Evolutionary conservation across 2,888 invertebrate genomes (phyloP).

Genomic region (Tenthredo notha): DNA sequence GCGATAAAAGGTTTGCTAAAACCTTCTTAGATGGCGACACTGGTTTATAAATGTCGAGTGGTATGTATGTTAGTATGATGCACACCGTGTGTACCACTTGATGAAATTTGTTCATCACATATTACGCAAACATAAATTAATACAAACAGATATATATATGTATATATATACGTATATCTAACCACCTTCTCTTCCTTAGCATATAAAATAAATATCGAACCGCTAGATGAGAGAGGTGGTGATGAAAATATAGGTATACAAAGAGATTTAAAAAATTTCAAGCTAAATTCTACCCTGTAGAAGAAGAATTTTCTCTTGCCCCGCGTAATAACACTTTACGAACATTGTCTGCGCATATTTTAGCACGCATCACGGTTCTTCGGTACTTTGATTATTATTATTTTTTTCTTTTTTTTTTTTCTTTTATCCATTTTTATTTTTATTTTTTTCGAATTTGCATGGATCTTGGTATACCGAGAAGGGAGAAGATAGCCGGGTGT

Average conservation of each 20-base stretch:
- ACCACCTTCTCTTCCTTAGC: background rate
- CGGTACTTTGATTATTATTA: background rate
- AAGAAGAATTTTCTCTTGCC: background rate
- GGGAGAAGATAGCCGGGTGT: slow-evolving; percentile 22
- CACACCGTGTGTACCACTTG: background rate
- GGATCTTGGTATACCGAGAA: background rate
- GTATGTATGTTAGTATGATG: background rate
- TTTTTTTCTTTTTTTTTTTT: too few species aligned
- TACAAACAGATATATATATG: background rate
- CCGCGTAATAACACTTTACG: slow-evolving; percentile 11
- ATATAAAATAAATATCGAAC: background rate
- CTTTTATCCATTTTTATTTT: background rate
- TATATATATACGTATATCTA: background rate
- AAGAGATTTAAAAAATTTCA: slow-evolving; percentile 22
- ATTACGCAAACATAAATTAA: background rate
- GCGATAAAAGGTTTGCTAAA: slow-evolving; percentile 43
- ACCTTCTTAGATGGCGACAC: slow-evolving; percentile 47
- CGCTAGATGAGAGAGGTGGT: background rate
- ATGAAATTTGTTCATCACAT: background rate
- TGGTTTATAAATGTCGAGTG: slow-evolving; percentile 21
- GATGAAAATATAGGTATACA: background rate
- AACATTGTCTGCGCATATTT: slow-evolving; percentile 12
- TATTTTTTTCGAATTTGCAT: background rate
- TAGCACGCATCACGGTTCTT: slow-evolving; percentile 24
- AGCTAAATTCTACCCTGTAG: background rate